phyloP scores from a whole-genome alignment of 2,888 invertebrate species.

The Leptothorax acervorum region DNA sequence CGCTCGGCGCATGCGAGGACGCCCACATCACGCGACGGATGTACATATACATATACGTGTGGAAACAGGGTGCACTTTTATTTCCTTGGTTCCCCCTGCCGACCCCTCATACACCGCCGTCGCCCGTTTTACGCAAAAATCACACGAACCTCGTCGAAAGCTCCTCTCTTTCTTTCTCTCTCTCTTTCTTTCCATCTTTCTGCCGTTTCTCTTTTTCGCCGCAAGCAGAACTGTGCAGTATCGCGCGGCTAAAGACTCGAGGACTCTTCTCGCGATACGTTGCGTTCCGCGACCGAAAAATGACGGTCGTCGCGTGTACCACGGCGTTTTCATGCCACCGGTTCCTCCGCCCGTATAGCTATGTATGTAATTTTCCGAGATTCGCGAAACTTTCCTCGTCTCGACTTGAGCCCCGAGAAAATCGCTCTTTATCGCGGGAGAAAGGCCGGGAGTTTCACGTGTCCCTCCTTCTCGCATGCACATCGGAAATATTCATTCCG shows the following conservation, averaged over 20 bases:
- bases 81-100: constrained; percentile 22
- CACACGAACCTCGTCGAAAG: constrained; percentile 32
- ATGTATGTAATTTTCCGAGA: constrained; percentile 43
- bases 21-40: constrained; percentile 34
- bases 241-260: constrained; percentile 53
- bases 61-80: constrained; percentile 33
- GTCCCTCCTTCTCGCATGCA: not conserved
- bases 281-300: constrained; percentile 50
- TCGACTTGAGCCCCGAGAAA: constrained; percentile 50
- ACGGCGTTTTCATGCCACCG: constrained; percentile 50
- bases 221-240: constrained; percentile 50
- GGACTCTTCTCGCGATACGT: constrained; percentile 41
- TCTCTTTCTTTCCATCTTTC: not conserved
- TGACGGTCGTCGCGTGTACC: constrained; percentile 61
- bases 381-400: constrained; percentile 36
- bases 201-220: not conserved
- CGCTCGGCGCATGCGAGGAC: constrained; percentile 31
- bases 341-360: not conserved
- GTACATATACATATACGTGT: not conserved
- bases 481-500: not conserved
- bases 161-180: not conserved
- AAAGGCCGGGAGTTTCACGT: not conserved
- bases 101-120: not conserved
- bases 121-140: constrained; percentile 13
- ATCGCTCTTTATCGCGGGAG: constrained; percentile 51